These are phyloP conservation scores for Ophthalmolycus amberensis DNA, from an alignment of 2,113 vertebrate species.

Conservation along the genomic window DNA sequence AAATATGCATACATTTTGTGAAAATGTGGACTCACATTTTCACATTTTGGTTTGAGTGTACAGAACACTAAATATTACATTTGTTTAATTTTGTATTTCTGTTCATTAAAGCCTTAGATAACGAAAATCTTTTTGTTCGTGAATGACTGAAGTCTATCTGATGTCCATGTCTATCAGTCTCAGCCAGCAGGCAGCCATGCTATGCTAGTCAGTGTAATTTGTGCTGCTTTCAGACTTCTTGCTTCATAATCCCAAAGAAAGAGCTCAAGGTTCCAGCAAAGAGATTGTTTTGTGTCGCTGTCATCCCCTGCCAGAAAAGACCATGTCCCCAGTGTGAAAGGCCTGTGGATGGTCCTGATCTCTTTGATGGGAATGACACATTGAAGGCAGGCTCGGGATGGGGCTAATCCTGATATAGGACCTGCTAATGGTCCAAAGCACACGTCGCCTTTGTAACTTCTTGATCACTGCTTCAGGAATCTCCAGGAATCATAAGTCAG, in stretches of 20 bases:
- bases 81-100: neutral
- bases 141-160: conserved; percentile 29
- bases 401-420: conserved; percentile 51
- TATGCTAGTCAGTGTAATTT: neutral
- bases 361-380: conserved; percentile 60
- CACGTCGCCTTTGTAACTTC: conserved; percentile 49
- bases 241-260: conserved; percentile 32
- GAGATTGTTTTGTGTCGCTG: conserved; percentile 57
- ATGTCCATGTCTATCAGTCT: conserved; percentile 25
- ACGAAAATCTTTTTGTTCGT: conserved; percentile 14
- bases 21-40: neutral
- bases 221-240: conserved; percentile 38
- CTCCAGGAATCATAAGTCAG: conserved; percentile 21
- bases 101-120: neutral
- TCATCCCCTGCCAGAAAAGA: conserved; percentile 51
- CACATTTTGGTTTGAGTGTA: neutral
- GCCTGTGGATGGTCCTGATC: conserved; percentile 53
- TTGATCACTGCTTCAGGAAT: conserved; percentile 26
- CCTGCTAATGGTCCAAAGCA: conserved; percentile 46
- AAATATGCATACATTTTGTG: neutral
- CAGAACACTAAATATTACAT: neutral
- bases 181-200: conserved; percentile 5
- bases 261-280: conserved; percentile 23
- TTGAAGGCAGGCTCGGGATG: conserved; percentile 42
- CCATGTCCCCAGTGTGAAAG: conserved; percentile 23